Conservation (phyloP, 1,140 invertebrate species). For the Campodea augens region DNA sequence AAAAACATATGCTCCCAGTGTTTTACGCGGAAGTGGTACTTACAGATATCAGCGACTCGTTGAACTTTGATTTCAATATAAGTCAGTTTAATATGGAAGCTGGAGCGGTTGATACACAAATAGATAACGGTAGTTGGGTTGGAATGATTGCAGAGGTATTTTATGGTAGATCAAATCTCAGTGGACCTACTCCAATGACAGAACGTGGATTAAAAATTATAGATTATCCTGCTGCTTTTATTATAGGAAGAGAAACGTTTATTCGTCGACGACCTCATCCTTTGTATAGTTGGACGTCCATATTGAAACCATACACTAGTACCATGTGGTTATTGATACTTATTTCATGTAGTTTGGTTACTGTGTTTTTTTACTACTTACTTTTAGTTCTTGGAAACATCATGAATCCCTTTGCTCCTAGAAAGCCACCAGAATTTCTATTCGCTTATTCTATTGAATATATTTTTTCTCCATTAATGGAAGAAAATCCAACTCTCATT, state of each 20-base stretch:
- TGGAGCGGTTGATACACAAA: not conserved
- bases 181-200: too few species aligned
- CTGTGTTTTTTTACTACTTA: not conserved
- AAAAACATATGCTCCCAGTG: not conserved
- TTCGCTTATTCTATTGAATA: not conserved
- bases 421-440: not conserved
- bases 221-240: too few species aligned
- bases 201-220: too few species aligned
- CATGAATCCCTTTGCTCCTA: not conserved
- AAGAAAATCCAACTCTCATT: not conserved
- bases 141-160: not conserved
- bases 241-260: too few species aligned
- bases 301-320: not conserved
- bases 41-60: not conserved
- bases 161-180: too few species aligned
- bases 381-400: not conserved
- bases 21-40: not conserved
- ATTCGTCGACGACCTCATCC: not conserved
- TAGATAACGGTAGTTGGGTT: not conserved
- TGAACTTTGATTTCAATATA: not conserved
- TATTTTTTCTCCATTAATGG: not conserved
- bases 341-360: too few species aligned
- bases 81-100: not conserved
- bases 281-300: not conserved
- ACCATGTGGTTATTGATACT: not conserved